phyloP scores from a whole-genome alignment of 1,140 invertebrate genomes.

The Plutomurus gul region DNA sequence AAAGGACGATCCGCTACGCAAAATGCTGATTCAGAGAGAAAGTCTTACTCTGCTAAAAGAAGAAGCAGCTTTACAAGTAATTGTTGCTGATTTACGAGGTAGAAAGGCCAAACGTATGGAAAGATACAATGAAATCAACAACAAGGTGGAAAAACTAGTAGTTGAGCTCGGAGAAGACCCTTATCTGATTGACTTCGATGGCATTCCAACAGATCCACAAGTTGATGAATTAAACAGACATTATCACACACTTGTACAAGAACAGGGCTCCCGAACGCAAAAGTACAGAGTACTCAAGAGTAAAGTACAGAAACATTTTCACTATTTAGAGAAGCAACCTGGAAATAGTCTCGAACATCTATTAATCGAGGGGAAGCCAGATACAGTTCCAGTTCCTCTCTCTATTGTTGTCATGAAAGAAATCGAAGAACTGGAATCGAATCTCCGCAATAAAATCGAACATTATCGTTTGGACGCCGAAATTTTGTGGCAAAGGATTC shows the following conservation, averaged over 20 bases:
- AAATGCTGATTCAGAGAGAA: neutral
- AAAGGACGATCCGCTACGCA: neutral
- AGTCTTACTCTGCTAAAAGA: neutral
- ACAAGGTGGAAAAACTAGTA: neutral
- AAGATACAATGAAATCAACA: constrained; percentile 35
- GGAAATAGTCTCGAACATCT: constrained; percentile 7
- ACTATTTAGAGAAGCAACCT: constrained; percentile 30
- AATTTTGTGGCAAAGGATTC: constrained; percentile 32
- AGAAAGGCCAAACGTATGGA: constrained; percentile 35
- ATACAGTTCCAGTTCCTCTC: neutral
- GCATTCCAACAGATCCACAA: constrained; percentile 37
- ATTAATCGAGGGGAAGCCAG: neutral
- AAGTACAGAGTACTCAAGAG: neutral
- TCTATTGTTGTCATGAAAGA: neutral
- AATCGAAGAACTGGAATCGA: neutral
- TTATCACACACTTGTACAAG: neutral
- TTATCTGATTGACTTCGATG: constrained; percentile 9
- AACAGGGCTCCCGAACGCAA: neutral
- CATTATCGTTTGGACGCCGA: constrained; percentile 12
- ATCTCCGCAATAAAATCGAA: neutral
- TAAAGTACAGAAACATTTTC: neutral
- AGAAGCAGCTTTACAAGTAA: neutral
- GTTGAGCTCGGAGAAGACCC: neutral
- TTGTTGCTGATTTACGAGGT: constrained; percentile 11
- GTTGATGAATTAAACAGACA: constrained; percentile 14